Evolutionary conservation across 2,888 invertebrate species (phyloP).

Genomic region (Boloria euphrosyne): DNA sequence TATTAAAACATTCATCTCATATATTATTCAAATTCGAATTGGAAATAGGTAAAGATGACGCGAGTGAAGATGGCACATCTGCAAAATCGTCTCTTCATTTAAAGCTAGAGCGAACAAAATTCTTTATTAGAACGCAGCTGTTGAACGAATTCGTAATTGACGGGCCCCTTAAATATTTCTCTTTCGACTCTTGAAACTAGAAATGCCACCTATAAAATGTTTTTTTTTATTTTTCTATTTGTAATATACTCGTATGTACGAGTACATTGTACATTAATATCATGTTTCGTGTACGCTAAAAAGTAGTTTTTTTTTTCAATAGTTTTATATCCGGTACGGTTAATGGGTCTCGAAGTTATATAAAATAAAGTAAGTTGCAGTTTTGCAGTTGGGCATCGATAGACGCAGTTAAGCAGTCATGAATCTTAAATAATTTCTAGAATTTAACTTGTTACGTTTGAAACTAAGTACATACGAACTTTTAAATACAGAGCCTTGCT

Average conservation of each 20-base stretch:
- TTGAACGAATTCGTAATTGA: slow-evolving; percentile 64
- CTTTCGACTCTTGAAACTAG: not conserved
- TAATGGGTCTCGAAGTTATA: no score
- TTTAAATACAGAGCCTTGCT: slow-evolving; percentile 1
- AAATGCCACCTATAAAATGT: not conserved
- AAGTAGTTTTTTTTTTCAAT: no score
- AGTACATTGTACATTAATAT: no score
- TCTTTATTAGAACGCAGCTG: slow-evolving; percentile 69
- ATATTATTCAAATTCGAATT: slow-evolving; percentile 18
- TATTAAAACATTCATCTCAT: slow-evolving; percentile 13
- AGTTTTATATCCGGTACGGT: no score
- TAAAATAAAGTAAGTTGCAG: no score
- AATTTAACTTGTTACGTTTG: not conserved
- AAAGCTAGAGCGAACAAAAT: slow-evolving; percentile 73
- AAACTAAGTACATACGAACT: not conserved
- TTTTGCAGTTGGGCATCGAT: no score
- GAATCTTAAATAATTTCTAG: no score
- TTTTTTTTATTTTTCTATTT: no score
- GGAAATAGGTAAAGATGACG: slow-evolving; percentile 24
- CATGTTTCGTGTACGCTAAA: no score
- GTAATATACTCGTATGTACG: no score
- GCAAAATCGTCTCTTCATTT: slow-evolving; percentile 68
- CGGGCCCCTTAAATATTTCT: slow-evolving; percentile 64
- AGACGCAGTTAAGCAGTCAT: no score
- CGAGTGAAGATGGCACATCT: slow-evolving; percentile 64